These are phyloP conservation scores for Drosophila sp. DNA, from an alignment of 1,140 invertebrate species.

Conservation along the genomic window DNA sequence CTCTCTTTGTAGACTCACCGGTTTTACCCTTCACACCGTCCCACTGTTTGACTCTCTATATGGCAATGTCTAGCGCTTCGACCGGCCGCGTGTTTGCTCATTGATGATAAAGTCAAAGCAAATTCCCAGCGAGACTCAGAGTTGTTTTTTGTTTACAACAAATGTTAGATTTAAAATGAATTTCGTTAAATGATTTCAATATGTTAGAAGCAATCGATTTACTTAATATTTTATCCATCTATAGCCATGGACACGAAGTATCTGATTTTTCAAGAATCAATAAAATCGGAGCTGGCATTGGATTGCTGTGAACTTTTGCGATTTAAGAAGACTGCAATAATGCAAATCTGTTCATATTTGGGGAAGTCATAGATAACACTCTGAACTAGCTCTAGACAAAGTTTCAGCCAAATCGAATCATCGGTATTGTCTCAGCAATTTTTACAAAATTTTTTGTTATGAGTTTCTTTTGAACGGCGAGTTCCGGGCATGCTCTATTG, in stretches of 20 bases:
- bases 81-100: constrained; percentile 67
- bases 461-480: constrained; percentile 25
- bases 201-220: constrained; percentile 27
- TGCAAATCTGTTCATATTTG: constrained; percentile 15
- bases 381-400: constrained; percentile 7
- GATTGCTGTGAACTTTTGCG: constrained; percentile 24
- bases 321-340: constrained; percentile 26
- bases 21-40: neutral
- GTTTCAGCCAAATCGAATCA: constrained; percentile 36
- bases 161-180: constrained; percentile 74
- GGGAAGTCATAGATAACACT: neutral
- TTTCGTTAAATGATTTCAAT: constrained; percentile 74
- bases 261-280: constrained; percentile 73
- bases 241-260: constrained; percentile 36
- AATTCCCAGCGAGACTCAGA: constrained; percentile 43
- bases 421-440: constrained; percentile 50
- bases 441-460: constrained; percentile 73
- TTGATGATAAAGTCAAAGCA: constrained; percentile 56
- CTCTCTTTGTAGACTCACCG: constrained; percentile 8
- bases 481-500: constrained; percentile 18
- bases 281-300: constrained; percentile 56
- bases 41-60: constrained; percentile 5
- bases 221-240: neutral
- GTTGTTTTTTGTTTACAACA: constrained; percentile 70
- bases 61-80: constrained; percentile 22